Conservation (phyloP, 2,113 vertebrate species). For the Elaphurus davidianus region DNA sequence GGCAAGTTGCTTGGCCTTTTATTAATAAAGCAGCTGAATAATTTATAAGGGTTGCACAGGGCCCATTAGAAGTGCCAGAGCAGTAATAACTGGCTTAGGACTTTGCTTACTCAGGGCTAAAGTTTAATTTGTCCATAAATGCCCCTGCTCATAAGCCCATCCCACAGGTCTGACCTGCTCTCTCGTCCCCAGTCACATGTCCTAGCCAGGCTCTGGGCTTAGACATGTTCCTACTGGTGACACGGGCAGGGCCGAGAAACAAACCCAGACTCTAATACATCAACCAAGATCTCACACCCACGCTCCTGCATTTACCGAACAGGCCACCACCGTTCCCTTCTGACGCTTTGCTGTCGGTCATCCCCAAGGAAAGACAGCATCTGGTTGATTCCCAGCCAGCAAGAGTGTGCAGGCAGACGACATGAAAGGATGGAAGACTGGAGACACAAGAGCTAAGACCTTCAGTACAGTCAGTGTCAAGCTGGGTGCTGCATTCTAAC, state of each 20-base stretch:
- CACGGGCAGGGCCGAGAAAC: not conserved
- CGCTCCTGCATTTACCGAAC: not conserved
- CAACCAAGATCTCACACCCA: not conserved
- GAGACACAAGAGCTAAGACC: not conserved
- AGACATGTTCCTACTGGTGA: not conserved
- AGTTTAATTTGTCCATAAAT: slow-evolving; percentile 73
- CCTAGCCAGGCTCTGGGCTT: not conserved
- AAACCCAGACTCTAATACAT: not conserved
- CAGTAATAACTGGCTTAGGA: slow-evolving; percentile 69
- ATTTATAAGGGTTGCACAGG: slow-evolving; percentile 72
- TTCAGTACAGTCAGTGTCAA: not conserved
- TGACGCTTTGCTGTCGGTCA: not conserved
- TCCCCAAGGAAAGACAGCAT: not conserved
- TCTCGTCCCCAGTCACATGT: slow-evolving; percentile 1
- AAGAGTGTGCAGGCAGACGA: not conserved
- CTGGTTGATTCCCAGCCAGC: not conserved
- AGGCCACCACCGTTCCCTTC: not conserved
- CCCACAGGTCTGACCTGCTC: slow-evolving; percentile 55
- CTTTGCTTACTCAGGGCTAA: slow-evolving; percentile 73
- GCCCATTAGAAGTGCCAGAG: slow-evolving; percentile 64
- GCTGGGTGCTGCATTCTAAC: not conserved
- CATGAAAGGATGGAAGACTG: not conserved
- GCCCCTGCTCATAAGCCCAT: slow-evolving; percentile 44
- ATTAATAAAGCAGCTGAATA: slow-evolving; percentile 73
- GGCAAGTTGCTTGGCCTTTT: slow-evolving; percentile 55